phyloP scores from a whole-genome alignment of 2,113 vertebrate genomes.

The Malaclemys terrapin region DNA sequence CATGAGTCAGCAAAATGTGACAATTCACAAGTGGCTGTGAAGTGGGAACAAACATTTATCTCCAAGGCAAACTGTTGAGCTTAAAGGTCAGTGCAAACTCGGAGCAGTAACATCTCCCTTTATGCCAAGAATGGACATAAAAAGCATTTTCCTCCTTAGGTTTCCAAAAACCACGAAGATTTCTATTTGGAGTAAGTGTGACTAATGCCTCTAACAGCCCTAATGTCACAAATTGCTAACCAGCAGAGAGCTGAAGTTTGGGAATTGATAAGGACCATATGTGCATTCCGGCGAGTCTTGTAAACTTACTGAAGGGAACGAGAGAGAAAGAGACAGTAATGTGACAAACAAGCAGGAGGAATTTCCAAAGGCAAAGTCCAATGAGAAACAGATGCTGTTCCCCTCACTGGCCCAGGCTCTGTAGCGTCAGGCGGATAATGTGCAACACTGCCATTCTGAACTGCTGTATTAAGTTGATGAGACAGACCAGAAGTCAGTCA shows the following conservation, averaged over 20 bases:
- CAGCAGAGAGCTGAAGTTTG: slow-evolving; percentile 31
- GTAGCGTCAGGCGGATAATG: neutral
- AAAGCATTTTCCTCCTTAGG: slow-evolving; percentile 56
- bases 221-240: slow-evolving; percentile 75
- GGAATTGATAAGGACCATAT: slow-evolving; percentile 76
- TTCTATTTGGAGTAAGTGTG: slow-evolving; percentile 66
- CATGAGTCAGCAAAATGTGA: slow-evolving; percentile 44
- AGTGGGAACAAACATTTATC: slow-evolving; percentile 36
- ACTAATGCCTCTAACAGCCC: slow-evolving; percentile 58
- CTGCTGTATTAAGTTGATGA: neutral
- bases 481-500: neutral
- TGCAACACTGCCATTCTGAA: neutral
- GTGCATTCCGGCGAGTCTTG: slow-evolving; percentile 77
- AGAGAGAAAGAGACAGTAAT: neutral
- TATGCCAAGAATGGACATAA: slow-evolving; percentile 63
- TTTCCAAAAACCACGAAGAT: slow-evolving; percentile 55
- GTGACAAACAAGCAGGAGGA: slow-evolving; percentile 68
- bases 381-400: slow-evolving; percentile 73
- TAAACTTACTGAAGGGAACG: slow-evolving; percentile 36
- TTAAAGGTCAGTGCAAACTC: slow-evolving; percentile 59
- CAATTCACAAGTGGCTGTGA: neutral
- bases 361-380: slow-evolving; percentile 44
- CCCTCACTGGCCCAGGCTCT: neutral
- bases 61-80: slow-evolving; percentile 64
- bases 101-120: neutral